Conservation (phyloP, 1,140 invertebrate species). For the Magallana angulata region DNA sequence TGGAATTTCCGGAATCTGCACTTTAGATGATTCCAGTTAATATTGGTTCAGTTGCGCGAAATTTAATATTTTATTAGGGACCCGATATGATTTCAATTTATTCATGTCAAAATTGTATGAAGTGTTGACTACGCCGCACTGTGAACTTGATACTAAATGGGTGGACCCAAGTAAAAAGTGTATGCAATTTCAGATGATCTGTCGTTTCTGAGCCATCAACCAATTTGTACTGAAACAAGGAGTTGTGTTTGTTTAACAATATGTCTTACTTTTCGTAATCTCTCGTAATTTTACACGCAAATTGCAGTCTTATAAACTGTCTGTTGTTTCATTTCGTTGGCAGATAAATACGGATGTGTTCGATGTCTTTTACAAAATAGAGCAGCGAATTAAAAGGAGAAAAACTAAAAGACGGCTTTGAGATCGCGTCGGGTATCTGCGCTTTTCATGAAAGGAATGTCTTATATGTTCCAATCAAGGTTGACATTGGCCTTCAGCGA, state of each 20-base stretch:
- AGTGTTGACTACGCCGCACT: constrained; percentile 17
- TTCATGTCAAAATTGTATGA: constrained; percentile 19
- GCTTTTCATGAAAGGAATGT: neutral
- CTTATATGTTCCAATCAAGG: constrained; percentile 13
- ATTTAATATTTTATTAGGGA: constrained; percentile 30
- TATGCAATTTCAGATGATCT: constrained; percentile 26
- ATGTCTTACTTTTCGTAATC: neutral
- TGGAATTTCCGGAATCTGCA: neutral
- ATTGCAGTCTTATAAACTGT: neutral
- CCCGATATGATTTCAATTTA: constrained; percentile 36
- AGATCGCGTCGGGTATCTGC: neutral
- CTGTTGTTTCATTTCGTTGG: neutral
- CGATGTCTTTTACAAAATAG: no score
- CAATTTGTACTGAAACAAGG: constrained; percentile 11
- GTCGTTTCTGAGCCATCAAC: constrained; percentile 21
- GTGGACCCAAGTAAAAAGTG: constrained; percentile 32
- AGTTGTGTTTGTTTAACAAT: neutral
- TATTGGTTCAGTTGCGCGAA: constrained; percentile 24
- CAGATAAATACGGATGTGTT: no score
- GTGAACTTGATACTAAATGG: constrained; percentile 27
- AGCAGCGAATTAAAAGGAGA: neutral
- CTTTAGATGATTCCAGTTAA: constrained; percentile 17
- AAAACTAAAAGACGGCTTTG: neutral
- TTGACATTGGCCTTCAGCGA: constrained; percentile 12
- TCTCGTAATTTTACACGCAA: neutral